Evolutionary conservation across 2,888 invertebrate species (phyloP), one percentile per base, ranked within the genome.

Genomic region (Stenoptilia bipunctidactyla): DNA sequence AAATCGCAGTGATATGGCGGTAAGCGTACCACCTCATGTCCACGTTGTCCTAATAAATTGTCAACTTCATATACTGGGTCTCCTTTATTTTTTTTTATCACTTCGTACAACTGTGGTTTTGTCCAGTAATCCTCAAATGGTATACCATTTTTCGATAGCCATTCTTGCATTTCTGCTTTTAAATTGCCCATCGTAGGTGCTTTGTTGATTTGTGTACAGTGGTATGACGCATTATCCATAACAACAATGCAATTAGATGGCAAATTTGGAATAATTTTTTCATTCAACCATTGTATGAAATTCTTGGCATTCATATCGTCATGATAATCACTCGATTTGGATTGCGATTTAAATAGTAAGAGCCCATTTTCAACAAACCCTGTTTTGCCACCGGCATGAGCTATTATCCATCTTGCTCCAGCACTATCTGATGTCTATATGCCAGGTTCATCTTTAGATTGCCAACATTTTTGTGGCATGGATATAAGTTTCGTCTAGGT

Each of bases 281-380:
- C 41, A 15, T 2, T 34, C 2, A 37, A 10, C 37, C 37, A 37
- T 20, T 37, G 36, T 13, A 15, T 13, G 34, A 37, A 37, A 34
- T 41, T 41, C 13, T 15, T 27, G 1, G n/a, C 6, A 13, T 41
- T 37, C 41, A 41, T 41, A 12, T 41, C 41, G 20, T 41, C 41
- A 27, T 37, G 41, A 34, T 41, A 41, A 35, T 34, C 37, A 9
- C 2, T 14, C 9, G 20, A 20, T 12, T 42, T 15, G 33, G 41
- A 15, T 25, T 45, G 39, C n/a, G 41, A 43, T 41, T 30, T 45
- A 13, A 41, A 45, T n/a, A 41, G 38, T 34, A 45, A 36, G 15
- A 30, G 37, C 9, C 41, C 40, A 38, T 38, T 38, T 2, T 14
- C 14, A 34, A 43, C 37, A 20, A 45, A 45, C 6, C 43, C 42